phyloP scores from a whole-genome alignment of 2,797 vertebrate species.

The Choloepus didactylus region DNA sequence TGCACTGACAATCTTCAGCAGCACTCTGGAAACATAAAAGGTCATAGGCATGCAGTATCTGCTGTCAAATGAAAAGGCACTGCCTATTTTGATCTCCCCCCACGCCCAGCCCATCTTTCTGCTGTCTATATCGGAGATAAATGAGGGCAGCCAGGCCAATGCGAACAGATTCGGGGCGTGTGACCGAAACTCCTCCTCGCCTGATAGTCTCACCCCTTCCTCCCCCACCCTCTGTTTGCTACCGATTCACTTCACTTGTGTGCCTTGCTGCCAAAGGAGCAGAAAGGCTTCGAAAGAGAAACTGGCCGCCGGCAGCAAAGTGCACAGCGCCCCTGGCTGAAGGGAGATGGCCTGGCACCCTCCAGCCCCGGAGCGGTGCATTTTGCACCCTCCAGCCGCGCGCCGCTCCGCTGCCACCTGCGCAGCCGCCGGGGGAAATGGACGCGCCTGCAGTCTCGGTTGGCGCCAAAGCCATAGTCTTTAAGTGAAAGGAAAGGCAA shows the following conservation, averaged over 20 bases:
- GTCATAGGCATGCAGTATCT: neutral
- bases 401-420: neutral
- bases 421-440: neutral
- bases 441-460: rapidly evolving
- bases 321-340: no score
- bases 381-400: neutral
- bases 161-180: neutral
- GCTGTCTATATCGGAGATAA: neutral
- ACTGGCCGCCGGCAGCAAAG: neutral
- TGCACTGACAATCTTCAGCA: neutral
- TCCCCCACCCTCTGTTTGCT: neutral
- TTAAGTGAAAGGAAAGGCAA: slow-evolving; percentile 11
- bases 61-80: neutral
- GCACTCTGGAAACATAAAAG: neutral
- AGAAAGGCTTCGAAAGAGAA: neutral
- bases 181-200: neutral
- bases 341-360: neutral
- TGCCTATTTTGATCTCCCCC: neutral
- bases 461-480: neutral
- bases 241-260: neutral
- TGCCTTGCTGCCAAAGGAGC: neutral
- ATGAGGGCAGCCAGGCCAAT: neutral
- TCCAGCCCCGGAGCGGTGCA: rapidly evolving
- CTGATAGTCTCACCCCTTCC: neutral
- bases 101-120: neutral